Conservation (phyloP, 2,888 invertebrate genomes). For the Archips xylosteana region DNA sequence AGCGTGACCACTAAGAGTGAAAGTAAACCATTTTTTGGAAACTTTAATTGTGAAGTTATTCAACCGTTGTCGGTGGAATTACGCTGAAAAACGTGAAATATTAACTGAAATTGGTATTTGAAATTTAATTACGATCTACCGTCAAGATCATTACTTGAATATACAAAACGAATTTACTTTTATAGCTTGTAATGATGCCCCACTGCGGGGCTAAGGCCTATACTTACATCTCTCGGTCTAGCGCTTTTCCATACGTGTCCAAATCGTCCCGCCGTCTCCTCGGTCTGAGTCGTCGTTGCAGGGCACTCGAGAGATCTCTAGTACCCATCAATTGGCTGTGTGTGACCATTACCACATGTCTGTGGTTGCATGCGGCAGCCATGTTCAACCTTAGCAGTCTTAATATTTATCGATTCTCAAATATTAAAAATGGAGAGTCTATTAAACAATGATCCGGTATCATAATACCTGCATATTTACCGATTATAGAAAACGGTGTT, state of each 20-base stretch:
- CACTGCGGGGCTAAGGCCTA: no score
- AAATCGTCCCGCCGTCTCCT: no score
- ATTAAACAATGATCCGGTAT: background rate
- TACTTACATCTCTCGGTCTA: no score
- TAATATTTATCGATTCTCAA: background rate
- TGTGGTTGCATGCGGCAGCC: no score
- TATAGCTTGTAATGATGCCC: no score
- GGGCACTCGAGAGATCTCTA: no score
- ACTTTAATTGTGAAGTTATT: slow-evolving; percentile 7
- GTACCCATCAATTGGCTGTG: no score
- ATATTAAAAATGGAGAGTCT: background rate
- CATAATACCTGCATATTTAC: background rate
- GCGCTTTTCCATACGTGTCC: no score
- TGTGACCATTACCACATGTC: no score
- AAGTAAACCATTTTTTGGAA: slow-evolving; percentile 26
- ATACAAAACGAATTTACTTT: background rate
- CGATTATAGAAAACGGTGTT: background rate
- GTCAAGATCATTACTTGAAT: background rate
- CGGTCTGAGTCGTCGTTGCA: no score
- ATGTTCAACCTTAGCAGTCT: no score
- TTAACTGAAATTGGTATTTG: background rate
- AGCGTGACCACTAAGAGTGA: slow-evolving; percentile 21
- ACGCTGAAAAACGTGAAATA: background rate
- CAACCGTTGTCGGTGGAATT: slow-evolving; percentile 7
- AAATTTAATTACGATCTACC: background rate